Conservation (phyloP, 2,888 invertebrate genomes). For the Plemyria rubiginata region DNA sequence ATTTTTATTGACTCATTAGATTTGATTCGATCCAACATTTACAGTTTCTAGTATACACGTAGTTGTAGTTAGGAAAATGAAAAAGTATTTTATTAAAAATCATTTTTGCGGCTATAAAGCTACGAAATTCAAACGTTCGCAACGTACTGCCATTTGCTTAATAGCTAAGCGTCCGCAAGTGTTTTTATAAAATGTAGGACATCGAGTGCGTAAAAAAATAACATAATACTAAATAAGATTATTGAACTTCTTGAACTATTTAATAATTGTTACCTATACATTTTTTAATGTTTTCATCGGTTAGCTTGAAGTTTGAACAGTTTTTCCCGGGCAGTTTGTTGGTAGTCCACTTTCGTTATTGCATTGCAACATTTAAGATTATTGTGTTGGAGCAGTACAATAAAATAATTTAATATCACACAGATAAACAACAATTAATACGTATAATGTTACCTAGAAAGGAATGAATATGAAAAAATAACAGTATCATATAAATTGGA, state of each 20-base stretch:
- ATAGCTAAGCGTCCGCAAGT: constrained; percentile 27
- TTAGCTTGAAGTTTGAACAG: neutral
- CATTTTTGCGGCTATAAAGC: constrained; percentile 27
- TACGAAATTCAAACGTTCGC: constrained; percentile 15
- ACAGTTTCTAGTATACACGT: constrained; percentile 39
- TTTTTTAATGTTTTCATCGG: neutral
- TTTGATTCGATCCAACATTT: constrained; percentile 39
- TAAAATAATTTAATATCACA: too few relatives aligned
- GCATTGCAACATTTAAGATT: neutral
- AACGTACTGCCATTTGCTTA: constrained; percentile 31
- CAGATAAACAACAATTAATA: too few relatives aligned
- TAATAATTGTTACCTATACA: neutral
- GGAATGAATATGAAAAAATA: too few relatives aligned
- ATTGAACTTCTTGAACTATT: constrained; percentile 2
- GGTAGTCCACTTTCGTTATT: constrained; percentile 6
- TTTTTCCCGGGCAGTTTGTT: constrained; percentile 1
- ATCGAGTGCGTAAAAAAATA: constrained; percentile 18
- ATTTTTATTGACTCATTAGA: constrained; percentile 20
- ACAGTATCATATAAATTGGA: too few relatives aligned
- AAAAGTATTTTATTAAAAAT: constrained; percentile 41
- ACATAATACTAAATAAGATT: constrained; percentile 21
- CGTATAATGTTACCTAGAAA: too few relatives aligned
- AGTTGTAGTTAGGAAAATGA: constrained; percentile 39
- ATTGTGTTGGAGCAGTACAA: neutral
- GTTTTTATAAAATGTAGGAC: constrained; percentile 20